Evolutionary conservation across 2,797 vertebrate species (phyloP).

Genomic region (Fringilla coelebs): DNA sequence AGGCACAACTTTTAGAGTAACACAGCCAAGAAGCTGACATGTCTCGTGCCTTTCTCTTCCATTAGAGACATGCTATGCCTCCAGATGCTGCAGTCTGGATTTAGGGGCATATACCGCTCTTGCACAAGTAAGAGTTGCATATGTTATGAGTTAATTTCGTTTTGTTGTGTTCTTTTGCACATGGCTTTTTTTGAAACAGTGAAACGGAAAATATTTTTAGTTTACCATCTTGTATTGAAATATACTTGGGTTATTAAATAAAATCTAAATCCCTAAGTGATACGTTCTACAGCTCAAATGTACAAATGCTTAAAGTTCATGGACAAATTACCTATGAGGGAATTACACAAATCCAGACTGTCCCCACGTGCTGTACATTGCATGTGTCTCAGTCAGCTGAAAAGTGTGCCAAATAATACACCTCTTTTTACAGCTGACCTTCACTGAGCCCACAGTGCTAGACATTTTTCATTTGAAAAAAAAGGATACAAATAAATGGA

Average conservation of each 20-base stretch:
- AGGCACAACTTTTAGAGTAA: neutral
- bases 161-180: slow-evolving; percentile 61
- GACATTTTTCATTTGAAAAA: neutral
- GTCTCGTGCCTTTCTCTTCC: slow-evolving; percentile 53
- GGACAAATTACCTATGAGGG: neutral
- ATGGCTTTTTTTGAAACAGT: slow-evolving; percentile 57
- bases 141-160: slow-evolving; percentile 63
- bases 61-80: slow-evolving; percentile 50
- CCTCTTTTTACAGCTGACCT: neutral
- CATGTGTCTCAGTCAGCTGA: neutral
- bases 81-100: slow-evolving; percentile 59
- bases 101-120: slow-evolving; percentile 47
- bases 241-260: slow-evolving; percentile 44
- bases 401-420: neutral
- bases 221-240: slow-evolving; percentile 60
- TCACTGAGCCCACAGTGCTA: neutral
- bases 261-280: slow-evolving; percentile 31
- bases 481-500: neutral
- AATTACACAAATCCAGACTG: slow-evolving; percentile 19
- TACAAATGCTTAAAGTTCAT: neutral
- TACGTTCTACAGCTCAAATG: neutral
- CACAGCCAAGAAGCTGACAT: slow-evolving; percentile 27
- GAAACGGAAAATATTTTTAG: slow-evolving; percentile 62
- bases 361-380: neutral
- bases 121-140: slow-evolving; percentile 61